phyloP scores from a whole-genome alignment of 2,797 vertebrate species.

The Lepidocolaptes lacrymiger region DNA sequence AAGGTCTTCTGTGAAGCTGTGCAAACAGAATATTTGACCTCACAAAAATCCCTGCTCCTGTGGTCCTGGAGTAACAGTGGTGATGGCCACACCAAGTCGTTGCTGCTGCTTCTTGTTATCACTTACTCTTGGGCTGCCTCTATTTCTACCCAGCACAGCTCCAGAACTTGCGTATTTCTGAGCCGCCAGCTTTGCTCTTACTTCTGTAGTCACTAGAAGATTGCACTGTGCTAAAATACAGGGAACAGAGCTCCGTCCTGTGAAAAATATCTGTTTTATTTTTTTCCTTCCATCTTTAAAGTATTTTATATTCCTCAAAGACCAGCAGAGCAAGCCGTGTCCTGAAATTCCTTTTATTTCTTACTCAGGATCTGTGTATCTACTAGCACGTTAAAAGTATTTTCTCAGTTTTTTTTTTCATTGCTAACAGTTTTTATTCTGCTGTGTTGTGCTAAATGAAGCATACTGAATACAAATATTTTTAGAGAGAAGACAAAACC shows the following conservation, averaged over 20 bases:
- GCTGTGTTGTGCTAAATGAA: background rate
- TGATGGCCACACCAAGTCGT: background rate
- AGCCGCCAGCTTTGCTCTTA: background rate
- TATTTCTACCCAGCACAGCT: background rate
- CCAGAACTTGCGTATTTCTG: background rate
- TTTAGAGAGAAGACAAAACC: background rate
- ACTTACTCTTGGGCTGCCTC: background rate
- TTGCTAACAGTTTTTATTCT: background rate
- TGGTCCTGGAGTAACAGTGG: background rate
- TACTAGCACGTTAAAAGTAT: background rate
- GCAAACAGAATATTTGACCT: background rate
- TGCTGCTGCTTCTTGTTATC: background rate
- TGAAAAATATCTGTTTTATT: background rate
- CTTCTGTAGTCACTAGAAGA: background rate
- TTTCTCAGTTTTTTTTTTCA: background rate
- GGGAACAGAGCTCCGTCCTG: background rate
- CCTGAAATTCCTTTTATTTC: background rate
- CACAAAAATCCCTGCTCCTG: background rate
- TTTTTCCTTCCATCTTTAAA: background rate
- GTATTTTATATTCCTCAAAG: background rate
- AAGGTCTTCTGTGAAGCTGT: background rate
- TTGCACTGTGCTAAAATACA: background rate
- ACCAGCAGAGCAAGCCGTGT: background rate
- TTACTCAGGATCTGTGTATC: background rate
- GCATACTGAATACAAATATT: background rate